Evolutionary conservation across 92 coral and sea anemone genomes (phyloP).

Genomic region (Porites rus): DNA sequence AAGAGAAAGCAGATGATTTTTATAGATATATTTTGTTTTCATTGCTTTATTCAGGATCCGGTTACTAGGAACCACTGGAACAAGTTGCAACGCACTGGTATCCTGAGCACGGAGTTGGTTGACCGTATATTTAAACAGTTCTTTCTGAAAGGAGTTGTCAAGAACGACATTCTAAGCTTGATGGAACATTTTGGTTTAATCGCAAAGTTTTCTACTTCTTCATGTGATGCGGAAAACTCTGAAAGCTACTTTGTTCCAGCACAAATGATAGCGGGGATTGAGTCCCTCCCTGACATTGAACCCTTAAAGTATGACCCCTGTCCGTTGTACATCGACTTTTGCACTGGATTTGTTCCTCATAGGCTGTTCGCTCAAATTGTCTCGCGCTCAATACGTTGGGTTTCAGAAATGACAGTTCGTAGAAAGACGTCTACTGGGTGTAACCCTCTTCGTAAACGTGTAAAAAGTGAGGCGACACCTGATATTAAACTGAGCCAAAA

Average conservation of each 20-base stretch:
- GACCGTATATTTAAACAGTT: slow-evolving; percentile 70
- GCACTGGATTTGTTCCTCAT: slow-evolving; percentile 84
- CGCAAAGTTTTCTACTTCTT: slow-evolving; percentile 44
- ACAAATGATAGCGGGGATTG: slow-evolving; percentile 73
- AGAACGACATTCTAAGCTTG: slow-evolving; percentile 65
- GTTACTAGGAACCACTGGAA: slow-evolving; percentile 13
- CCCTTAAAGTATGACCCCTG: slow-evolving; percentile 69
- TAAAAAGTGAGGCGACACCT: too few relatives aligned
- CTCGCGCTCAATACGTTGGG: slow-evolving; percentile 54
- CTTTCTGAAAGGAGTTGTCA: slow-evolving; percentile 46
- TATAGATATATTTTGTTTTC: too few relatives aligned
- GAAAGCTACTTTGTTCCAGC: slow-evolving; percentile 76
- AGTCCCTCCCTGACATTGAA: slow-evolving; percentile 53
- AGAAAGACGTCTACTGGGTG: too few relatives aligned
- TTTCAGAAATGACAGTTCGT: too few relatives aligned
- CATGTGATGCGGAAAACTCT: background rate
- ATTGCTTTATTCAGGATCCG: too few relatives aligned
- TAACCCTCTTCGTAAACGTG: too few relatives aligned
- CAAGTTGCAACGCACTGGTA: slow-evolving; percentile 68
- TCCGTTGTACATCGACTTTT: slow-evolving; percentile 71
- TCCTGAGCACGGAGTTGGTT: slow-evolving; percentile 61
- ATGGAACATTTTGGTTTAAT: slow-evolving; percentile 76
- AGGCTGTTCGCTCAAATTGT: slow-evolving; percentile 67
- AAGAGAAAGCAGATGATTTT: too few relatives aligned
- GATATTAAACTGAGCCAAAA: too few relatives aligned